Evolutionary conservation across 2,888 invertebrate species (phyloP), one percentile per base, ranked within the genome.

Genomic region (Rhopalosiphum nymphaeae): DNA sequence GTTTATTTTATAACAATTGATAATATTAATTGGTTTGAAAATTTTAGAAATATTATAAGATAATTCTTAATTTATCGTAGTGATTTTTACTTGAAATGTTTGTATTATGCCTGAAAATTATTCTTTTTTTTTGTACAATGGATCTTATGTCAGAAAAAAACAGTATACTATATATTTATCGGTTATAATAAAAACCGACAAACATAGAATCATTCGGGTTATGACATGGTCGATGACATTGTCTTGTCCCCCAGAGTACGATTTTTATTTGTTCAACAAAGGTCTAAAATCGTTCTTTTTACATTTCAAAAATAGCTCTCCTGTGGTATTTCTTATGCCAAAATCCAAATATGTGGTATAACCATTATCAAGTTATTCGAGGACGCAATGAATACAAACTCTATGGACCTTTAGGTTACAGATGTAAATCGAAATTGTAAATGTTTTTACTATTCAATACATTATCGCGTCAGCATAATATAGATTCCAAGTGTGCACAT

Each of bases 251-350:
- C 56, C 7, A 42, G 89, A 56, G 56, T 13, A 57, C 89, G 57
- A 57, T 42, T 89, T 42, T 89, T 89, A 89, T 89, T 89, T 42
- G 56, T 57, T 56, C 57, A 26, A 57, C 42, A 42, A 57, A 56
- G 56, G 36, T 42, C 42, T 26, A 42, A 26, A 53, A 53, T 21
- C 11, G 56, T 57, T 57, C 29, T 53, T 26, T 56, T 89, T 42
- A 29, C 57, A 7, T 57, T 56, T 89, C 25, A 42, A 42, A 56
- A 56, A 57, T 89, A 57, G 57, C 36, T 89, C 42, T 89, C 56
- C 44, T 13, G 56, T 29, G 57, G 36, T 36, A 11, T 53, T 88
- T 88, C 49, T 49, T n/a, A 36, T 88, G 53, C 21, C 7, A 21
- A 57, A 89, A 89, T 89, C 44, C 26, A 1, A 57, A 56, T 42